A percentile compares a stretch with the other conserved stretches of the same genome.
Conservation (phyloP, 2,113 vertebrate genomes). For the Odocoileus virginianus region DNA sequence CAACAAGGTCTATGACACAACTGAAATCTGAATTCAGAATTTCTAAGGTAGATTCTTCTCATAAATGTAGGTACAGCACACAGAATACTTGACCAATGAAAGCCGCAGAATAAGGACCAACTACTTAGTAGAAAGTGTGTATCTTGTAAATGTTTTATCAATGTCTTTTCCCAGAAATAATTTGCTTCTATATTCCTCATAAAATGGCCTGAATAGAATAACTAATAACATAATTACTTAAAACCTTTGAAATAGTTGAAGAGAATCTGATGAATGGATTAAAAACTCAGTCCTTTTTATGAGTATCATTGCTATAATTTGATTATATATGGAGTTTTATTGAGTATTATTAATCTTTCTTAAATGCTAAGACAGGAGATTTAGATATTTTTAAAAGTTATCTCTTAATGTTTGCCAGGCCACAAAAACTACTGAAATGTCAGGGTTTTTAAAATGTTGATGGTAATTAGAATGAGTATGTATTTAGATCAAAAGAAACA, state of each 20-base stretch:
- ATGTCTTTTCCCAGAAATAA: background rate
- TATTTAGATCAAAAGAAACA: background rate
- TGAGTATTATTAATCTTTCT: background rate
- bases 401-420: background rate
- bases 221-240: constrained; percentile 12
- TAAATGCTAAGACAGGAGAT: background rate
- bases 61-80: background rate
- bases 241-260: background rate
- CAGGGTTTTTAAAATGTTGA: background rate
- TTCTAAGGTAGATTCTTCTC: background rate
- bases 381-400: background rate
- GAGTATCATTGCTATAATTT: background rate
- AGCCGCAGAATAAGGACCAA: background rate
- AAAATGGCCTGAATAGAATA: background rate
- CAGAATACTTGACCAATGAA: background rate
- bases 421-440: background rate
- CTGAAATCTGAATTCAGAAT: constrained; percentile 7
- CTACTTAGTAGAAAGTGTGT: background rate
- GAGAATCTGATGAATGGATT: background rate
- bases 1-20: background rate
- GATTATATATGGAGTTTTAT: background rate
- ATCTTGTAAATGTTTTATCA: background rate
- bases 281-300: background rate
- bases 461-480: background rate
- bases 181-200: background rate